phyloP scores from a whole-genome alignment of 53 echinoderm and acorn worm species.

The Astropecten irregularis region DNA sequence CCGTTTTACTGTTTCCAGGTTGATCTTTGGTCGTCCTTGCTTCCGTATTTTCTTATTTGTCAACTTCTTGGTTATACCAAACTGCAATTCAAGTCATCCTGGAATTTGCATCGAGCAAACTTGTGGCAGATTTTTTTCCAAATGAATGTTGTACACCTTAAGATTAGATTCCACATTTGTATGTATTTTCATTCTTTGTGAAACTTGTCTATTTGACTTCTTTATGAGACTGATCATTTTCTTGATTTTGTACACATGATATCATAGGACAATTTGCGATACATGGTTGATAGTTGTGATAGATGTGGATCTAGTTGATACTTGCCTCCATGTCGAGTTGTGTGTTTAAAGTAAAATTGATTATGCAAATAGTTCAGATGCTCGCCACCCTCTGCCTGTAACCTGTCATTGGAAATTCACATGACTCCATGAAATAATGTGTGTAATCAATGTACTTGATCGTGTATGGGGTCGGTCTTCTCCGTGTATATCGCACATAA shows the following conservation, averaged over 20 bases:
- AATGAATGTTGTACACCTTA: too few relatives aligned
- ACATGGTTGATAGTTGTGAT: constrained; percentile 54
- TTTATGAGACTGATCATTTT: constrained; percentile 14
- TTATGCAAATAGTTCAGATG: constrained; percentile 69
- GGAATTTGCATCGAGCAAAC: too few relatives aligned
- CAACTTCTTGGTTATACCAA: too few relatives aligned
- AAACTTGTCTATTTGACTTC: neutral
- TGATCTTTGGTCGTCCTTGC: too few relatives aligned
- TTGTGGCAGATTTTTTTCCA: too few relatives aligned
- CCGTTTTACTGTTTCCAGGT: too few relatives aligned
- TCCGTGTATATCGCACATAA: constrained; percentile 44
- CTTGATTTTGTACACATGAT: neutral
- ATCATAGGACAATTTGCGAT: constrained; percentile 38
- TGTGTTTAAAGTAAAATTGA: constrained; percentile 64
- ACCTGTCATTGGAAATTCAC: constrained; percentile 53
- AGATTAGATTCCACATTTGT: too few relatives aligned
- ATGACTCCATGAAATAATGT: constrained; percentile 51
- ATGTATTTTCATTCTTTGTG: neutral
- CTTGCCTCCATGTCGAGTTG: constrained; percentile 69
- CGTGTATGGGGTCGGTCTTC: constrained; percentile 76
- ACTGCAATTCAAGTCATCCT: too few relatives aligned
- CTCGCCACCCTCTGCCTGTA: constrained; percentile 77
- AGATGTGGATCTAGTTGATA: constrained; percentile 45
- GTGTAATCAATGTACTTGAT: constrained; percentile 68
- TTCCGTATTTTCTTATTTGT: too few relatives aligned